These are phyloP conservation scores for Spodoptera frugiperda DNA, from an alignment of 1,140 invertebrate species.

Conservation along the genomic window DNA sequence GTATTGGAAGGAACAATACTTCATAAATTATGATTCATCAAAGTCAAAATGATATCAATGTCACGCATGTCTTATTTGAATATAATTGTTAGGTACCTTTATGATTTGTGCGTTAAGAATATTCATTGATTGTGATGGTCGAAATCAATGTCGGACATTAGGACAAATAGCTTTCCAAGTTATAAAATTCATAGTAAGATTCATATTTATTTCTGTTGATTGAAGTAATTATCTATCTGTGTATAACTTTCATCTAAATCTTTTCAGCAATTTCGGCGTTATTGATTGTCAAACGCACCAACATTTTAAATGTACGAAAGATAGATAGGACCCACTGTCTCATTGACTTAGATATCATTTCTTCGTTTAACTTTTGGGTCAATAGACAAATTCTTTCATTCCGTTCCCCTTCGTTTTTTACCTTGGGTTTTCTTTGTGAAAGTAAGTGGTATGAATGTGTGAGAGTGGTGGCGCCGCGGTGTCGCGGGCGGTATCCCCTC, in stretches of 20 bases:
- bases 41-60: slow-evolving; percentile 38
- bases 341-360: too few relatives aligned
- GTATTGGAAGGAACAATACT: slow-evolving; percentile 8
- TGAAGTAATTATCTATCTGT: too few relatives aligned
- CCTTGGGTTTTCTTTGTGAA: slow-evolving; percentile 7
- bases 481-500: slow-evolving; percentile 38
- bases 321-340: too few relatives aligned
- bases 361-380: too few relatives aligned
- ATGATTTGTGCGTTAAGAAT: slow-evolving; percentile 10
- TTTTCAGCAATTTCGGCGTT: too few relatives aligned
- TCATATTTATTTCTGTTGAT: too few relatives aligned
- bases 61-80: slow-evolving; percentile 40
- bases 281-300: too few relatives aligned
- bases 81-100: slow-evolving; percentile 33
- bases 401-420: slow-evolving; percentile 1
- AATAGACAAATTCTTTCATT: too few relatives aligned
- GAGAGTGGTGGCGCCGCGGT: slow-evolving; percentile 29
- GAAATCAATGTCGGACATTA: not conserved
- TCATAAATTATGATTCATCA: slow-evolving; percentile 40
- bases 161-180: too few relatives aligned
- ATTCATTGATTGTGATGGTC: not conserved
- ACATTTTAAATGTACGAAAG: too few relatives aligned
- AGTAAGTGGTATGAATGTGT: slow-evolving; percentile 15
- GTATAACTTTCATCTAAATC: too few relatives aligned
- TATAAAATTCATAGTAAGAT: too few relatives aligned